A percentile compares a stretch with the other conserved stretches of the same genome.
These are phyloP conservation scores for Heteronetta atricapilla DNA, from an alignment of 2,113 vertebrate species.

Conservation along the genomic window DNA sequence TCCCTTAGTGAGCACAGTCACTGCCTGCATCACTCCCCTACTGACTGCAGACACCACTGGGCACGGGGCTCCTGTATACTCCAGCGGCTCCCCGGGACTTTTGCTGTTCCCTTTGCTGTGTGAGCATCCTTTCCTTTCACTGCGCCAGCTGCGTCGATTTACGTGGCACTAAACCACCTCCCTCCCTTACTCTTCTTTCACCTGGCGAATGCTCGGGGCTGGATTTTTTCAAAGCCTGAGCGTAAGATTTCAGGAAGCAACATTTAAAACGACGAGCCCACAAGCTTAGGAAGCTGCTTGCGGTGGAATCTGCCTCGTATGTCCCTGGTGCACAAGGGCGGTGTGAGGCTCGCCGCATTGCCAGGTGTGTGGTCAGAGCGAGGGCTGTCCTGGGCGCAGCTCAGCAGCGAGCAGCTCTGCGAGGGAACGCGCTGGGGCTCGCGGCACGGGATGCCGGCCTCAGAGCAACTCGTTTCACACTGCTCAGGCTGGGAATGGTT, in stretches of 20 bases:
- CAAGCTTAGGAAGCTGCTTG: background rate
- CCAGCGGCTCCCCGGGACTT: background rate
- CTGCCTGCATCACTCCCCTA: background rate
- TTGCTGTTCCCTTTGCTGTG: background rate
- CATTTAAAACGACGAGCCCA: background rate
- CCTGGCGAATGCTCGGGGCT: background rate
- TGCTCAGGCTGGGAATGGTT: background rate
- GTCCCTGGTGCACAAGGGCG: background rate
- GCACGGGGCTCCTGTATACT: background rate
- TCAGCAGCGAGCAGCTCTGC: background rate
- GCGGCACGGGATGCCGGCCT: background rate
- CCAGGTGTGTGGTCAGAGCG: background rate
- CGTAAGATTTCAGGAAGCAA: background rate
- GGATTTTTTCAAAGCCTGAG: background rate
- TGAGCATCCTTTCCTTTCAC: background rate
- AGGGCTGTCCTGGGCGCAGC: background rate
- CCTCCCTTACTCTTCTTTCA: background rate
- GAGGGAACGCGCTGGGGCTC: background rate
- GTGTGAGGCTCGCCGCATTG: background rate
- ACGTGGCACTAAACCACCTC: accelerated
- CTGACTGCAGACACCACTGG: background rate
- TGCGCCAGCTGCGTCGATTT: background rate
- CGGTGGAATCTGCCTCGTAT: background rate
- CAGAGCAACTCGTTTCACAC: background rate
- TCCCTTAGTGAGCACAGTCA: background rate